Base-by-base conservation (phyloP, 2,797 vertebrate genomes). In the Petrocephalus schoutedeni region DNA sequence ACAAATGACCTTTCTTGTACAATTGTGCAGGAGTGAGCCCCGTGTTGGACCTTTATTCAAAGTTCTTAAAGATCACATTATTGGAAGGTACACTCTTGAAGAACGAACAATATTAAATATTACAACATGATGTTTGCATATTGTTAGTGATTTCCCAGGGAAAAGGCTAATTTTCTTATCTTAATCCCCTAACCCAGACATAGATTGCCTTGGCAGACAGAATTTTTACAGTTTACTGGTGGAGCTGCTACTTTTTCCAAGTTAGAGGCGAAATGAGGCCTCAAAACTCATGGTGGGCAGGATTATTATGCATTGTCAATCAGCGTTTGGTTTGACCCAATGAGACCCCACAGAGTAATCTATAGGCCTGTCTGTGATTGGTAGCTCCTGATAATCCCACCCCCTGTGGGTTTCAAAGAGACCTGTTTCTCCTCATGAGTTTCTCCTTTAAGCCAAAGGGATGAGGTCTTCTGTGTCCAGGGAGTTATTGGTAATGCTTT, bases 391-490 rank as follows among this genome's bases (percentile, higher is more conserved):
- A n/a, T 77, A 77, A 77, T 77, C 71, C 71, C 71, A 77, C 71
- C 71, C 71, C 36, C 64, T 71, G 64, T 71, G 64, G 64, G 28
- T 71, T 71, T 71, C 64, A 71, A 71, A 71, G 64, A 71, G 64
- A 71, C 12, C 45, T 41, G 4, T 77, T 36, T 49, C 41, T n/a
- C 41, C 32, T 41, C 71, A n/a, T n/a, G 32, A 45, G 71, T 77
- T 77, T 49, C 45, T 77, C 41, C 71, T 77, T 77, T 77, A 77
- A 41, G 71, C 32, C 71, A 14, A 77, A 8, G 36, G 28, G 36
- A 77, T 77, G 71, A 77, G 71, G 36, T 71, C 64, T 71, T 7
- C 71, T 45, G 71, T 77, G 71, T 77, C 71, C 71, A 77, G 71
- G 71, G 71, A 77, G 19, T 36, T 41, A 77, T 77, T 49, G 5